These are phyloP conservation scores for Chelonus formosanus DNA, from an alignment of 2,888 invertebrate genomes.

Conservation along the genomic window DNA sequence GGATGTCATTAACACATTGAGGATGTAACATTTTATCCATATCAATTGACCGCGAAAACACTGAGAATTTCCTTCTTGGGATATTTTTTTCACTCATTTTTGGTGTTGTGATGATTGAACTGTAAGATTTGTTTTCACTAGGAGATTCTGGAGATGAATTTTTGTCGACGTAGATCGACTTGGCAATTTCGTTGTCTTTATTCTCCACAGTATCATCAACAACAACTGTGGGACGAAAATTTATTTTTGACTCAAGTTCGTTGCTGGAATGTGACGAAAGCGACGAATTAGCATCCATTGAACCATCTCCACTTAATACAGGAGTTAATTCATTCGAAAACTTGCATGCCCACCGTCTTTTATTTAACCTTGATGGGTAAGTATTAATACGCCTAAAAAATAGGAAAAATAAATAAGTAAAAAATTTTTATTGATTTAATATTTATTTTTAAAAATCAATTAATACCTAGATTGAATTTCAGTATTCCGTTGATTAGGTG, in stretches of 20 bases:
- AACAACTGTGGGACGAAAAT: constrained; percentile 4
- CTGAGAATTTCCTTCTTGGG: constrained; percentile 53
- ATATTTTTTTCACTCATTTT: constrained; percentile 25
- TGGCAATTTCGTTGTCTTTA: constrained; percentile 4
- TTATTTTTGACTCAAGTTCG: constrained; percentile 23
- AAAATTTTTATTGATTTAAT: no score
- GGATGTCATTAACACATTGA: constrained; percentile 38
- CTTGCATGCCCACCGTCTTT: no score
- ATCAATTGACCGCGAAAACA: constrained; percentile 55
- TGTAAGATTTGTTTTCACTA: not conserved
- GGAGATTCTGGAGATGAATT: not conserved
- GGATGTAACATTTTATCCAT: constrained; percentile 40
- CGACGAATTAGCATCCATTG: constrained; percentile 8
- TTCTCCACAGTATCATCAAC: not conserved
- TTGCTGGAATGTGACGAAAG: constrained; percentile 11
- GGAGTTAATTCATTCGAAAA: not conserved
- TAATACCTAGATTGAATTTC: no score
- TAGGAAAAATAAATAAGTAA: no score
- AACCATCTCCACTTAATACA: not conserved
- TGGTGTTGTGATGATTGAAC: constrained; percentile 30
- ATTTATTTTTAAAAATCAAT: no score
- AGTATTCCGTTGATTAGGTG: no score
- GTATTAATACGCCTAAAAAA: not conserved
- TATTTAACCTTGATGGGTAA: no score
- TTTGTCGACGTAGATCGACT: not conserved